Conservation (phyloP, 1,140 invertebrate species). For the Zaprionus davidi region DNA sequence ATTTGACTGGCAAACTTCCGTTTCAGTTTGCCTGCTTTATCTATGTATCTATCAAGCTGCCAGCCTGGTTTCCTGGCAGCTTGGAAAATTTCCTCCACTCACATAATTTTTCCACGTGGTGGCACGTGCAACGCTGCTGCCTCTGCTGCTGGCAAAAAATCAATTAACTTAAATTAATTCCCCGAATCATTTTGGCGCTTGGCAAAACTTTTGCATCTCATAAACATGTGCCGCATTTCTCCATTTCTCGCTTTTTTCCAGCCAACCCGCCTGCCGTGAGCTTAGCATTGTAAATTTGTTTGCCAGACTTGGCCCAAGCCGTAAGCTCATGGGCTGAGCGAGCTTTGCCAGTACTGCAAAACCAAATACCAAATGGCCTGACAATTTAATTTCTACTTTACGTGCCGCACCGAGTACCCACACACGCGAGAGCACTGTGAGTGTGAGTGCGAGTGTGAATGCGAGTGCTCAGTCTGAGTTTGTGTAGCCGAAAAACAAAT, state of each 20-base stretch:
- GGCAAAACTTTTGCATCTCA: constrained; percentile 40
- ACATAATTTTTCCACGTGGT: constrained; percentile 40
- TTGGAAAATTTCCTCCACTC: constrained; percentile 30
- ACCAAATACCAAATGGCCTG: constrained; percentile 66
- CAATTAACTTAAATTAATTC: constrained; percentile 80
- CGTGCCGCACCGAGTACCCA: constrained; percentile 4
- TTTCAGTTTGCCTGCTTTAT: constrained; percentile 53
- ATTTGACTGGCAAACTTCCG: constrained; percentile 45
- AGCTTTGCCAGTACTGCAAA: constrained; percentile 61
- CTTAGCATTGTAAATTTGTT: constrained; percentile 74
- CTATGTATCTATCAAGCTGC: constrained; percentile 29
- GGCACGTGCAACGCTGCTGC: constrained; percentile 60
- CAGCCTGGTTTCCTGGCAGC: constrained; percentile 18
- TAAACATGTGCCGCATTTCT: constrained; percentile 36
- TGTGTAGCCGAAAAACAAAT: constrained; percentile 13
- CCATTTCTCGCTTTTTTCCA: background rate
- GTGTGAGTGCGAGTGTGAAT: background rate
- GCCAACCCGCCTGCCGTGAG: constrained; percentile 39
- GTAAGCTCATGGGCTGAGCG: constrained; percentile 58
- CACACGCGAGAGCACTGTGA: background rate
- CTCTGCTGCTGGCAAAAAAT: constrained; percentile 50
- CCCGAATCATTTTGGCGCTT: constrained; percentile 42
- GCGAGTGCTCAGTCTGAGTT: background rate
- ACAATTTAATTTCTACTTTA: constrained; percentile 74
- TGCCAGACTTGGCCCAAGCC: constrained; percentile 45